Base-by-base conservation (phyloP, 2,888 invertebrate species). In the Drosophila kuntzei region DNA sequence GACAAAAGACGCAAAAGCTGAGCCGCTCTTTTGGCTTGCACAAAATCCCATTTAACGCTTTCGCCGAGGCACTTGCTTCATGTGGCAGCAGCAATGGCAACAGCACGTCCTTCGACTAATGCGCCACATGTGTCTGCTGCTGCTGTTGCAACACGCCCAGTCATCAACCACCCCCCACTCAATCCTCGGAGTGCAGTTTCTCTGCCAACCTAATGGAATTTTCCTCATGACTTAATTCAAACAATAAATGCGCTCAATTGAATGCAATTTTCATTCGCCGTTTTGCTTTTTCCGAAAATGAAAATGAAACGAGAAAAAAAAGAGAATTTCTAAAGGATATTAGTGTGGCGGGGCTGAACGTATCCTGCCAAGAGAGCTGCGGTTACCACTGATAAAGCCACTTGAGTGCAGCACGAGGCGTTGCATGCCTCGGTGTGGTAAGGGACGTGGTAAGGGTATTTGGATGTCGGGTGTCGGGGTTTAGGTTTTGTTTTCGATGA, bases 191-290 rank as follows among this genome's bases (percentile, higher is more conserved):
- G 66, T 85, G 85, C 89, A 83, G 70, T 84, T 87, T 64, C 80
- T 72, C 72, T 77, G 79, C 76, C 79, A 79, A 72, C 80, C 90
- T 91, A 91, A 91, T 92, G 88, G 91, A 91, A 92, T 91, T 91
- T 91, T 91, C 91, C 91, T 90, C 91, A 90, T 92, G 90, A 90
- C 85, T 90, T 90, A 90, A 90, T 90, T 89, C 86, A 87, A 86
- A 91, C 91, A 91, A 91, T 91, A 89, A 90, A 90, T 90, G 91
- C 90, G 90, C 90, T 90, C 91, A 87, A 91, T 90, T 89, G 91
- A 89, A 89, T 91, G 91, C 90, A 90, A 89, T 87, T 89, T 84
- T 80, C 81, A 79, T 76, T 76, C 74, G 80, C 64, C 76, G 82
- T 79, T 85, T 79, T 69, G 72, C 79, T 67, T 78, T 74, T 80